Base-by-base conservation (phyloP, 2,888 invertebrate species). In the Apodemia hepburni region DNA sequence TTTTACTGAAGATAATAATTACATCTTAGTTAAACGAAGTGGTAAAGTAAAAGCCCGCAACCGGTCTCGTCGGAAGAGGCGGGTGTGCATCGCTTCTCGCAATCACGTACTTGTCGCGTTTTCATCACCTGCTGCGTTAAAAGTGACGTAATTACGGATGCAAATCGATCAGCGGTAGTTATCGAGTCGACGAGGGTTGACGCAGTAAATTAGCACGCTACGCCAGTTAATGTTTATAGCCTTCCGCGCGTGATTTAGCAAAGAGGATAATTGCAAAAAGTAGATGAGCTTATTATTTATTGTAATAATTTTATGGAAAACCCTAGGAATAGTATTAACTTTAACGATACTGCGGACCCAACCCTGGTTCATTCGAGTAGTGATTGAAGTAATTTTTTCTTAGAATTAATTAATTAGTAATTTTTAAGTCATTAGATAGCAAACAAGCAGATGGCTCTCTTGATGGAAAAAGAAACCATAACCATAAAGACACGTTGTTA, bases 101-200 rank as follows among this genome's bases (percentile, higher is more conserved):
- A 85, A 88, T 87, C 87, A 82, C 82, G 82, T 81, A 87, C 87
- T 87, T 87, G 88, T 86, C 87, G 87, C 84, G 79, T 86, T 91
- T 90, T 89, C 91, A 89, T 91, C 90, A 88, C 88, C 86, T 87
- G 84, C 79, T 71, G 78, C 75, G 84, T 83, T 85, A 85, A 85
- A 88, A 87, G 87, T 89, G 87, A 89, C 82, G 87, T 86, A 86
- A 91, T 91, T 90, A 90, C 79, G 80, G 84, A 91, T 91, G 91
- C 90, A 91, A 90, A 90, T 91, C 87, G 87, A 87, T 89, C 86
- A 84, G 81, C 79, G 79, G 80, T 84, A 86, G 85, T 88, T 89
- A 91, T 86, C 87, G 81, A 73, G 79, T 76, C 82, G 80, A 79
- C 79, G 84, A 82, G 84, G 84, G 84, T 85, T 85, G 85, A 87